Base-by-base conservation (phyloP, 2,113 vertebrate species). In the Rhea americana region DNA sequence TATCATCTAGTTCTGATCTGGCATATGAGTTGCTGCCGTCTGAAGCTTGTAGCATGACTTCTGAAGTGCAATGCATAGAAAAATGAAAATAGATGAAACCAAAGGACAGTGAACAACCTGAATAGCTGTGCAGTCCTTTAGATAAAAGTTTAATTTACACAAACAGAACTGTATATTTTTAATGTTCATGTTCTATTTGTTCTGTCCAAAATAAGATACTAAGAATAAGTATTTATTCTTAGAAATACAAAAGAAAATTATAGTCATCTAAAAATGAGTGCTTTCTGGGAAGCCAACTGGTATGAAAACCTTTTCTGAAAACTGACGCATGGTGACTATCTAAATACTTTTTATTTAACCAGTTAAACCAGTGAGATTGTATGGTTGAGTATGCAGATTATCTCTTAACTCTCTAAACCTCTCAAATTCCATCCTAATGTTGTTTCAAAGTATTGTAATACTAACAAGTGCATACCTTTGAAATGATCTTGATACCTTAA, bases 371-470 rank as follows among this genome's bases (percentile, higher is more conserved):
- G 11, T 15, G 19, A 13, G 12, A 18, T n/a, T 2, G 13, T 1
- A 0, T 61, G 26, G 41, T 87, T 62, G 62, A 82, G 28, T 4
- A 21, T 12, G 5, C 5, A 2, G 21, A 11, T 16, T 1, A 20
- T 50, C 8, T 67, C 11, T 56, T 56, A 22, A 37, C 14, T 79
- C 28, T 80, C 4, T 45, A 21, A 59, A 59, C 13, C 11, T 47
- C 37, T 83, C 24, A 35, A 25, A 28, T 53, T 74, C 12, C 32
- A 6, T 74, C 0, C 0, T 78, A 56, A 39, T 5, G 10, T 75
- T 45, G 26, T 76, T 85, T 51, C 67, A 39, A 45, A 70, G 24
- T 70, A 15, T 68, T 8, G 3, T 15, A 70, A 13, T 35, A 47
- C 32, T 28, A 65, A n/a, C 26, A 80, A 56, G 35, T 48, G 26